Base-by-base conservation (phyloP, 2,113 vertebrate genomes). In the Eublepharis macularius region DNA sequence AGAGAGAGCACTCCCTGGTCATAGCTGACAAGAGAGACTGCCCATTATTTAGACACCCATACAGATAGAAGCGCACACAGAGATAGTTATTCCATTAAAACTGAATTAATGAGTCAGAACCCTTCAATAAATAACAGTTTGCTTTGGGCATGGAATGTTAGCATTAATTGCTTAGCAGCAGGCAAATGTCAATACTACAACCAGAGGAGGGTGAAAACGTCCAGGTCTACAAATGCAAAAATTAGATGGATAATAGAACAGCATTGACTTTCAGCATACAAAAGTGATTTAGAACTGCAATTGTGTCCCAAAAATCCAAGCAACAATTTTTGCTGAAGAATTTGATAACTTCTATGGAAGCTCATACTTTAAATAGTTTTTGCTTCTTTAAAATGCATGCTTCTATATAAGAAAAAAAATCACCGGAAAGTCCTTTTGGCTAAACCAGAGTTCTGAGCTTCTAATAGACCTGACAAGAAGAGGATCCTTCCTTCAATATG, bases 1-100 rank as follows among this genome's bases (percentile, higher is more conserved):
- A 94, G 95, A 91, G 87, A 82, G 76, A 49, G 26, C 1, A 8
- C 60, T 63, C 60, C 60, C 60, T 32, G 66, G 80, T 32, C 88
- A 91, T 89, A 86, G 69, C 75, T 73, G 88, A 91, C 92, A 94
- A 92, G 90, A 86, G 80, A 85, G 4, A 41, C 13, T 8, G 76
- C 57, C 29, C 7, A 4, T 66, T 2, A 0, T 10, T 19, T 76
- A 83, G 80, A 65, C 26, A 63, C 26, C 69, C 66, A 69, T 1
- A 1, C 51, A n/a, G 63, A 74, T 43, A 80, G 79, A 49, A 41
- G 7, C 65, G 45, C 34, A 19, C 74, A 12, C 0, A 51, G 1
- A 11, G n/a, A 54, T 1, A 0, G 3, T 54, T 16, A 41, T 87
- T 69, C 63, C 83, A 87, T 54, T 34, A 81, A 75, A 49, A 81